Evolutionary conservation across 35 echinoderm and acorn worm species (phyloP).

Genomic region (Eucidaris tribuloides): DNA sequence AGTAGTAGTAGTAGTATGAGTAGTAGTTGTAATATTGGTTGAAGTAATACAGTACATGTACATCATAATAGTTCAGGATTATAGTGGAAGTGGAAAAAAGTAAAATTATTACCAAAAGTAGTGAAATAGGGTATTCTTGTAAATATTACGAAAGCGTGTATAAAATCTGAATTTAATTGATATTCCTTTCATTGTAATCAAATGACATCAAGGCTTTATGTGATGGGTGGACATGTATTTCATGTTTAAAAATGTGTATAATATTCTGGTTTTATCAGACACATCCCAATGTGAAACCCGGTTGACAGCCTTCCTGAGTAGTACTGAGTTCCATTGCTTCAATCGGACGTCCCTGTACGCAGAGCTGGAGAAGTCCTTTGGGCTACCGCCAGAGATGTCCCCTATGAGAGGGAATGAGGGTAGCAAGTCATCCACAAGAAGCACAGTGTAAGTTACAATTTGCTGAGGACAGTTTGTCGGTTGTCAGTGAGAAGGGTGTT

Average conservation of each 20-base stretch:
- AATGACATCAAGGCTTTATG: not conserved
- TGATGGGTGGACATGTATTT: not conserved
- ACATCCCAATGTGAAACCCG: constrained; percentile 46
- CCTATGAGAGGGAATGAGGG: not conserved
- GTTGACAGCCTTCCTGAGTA: constrained; percentile 67
- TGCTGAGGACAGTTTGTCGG: not conserved
- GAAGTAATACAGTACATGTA: not conserved
- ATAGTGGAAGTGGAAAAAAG: not conserved
- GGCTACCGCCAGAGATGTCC: constrained; percentile 37
- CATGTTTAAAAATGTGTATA: not conserved
- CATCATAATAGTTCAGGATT: not conserved
- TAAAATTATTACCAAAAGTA: not conserved
- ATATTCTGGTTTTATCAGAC: constrained; percentile 13
- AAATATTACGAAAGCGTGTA: not conserved
- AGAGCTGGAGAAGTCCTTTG: constrained; percentile 57
- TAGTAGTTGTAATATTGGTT: not conserved
- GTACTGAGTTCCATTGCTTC: constrained; percentile 83
- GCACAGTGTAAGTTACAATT: not conserved
- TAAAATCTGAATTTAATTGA: not conserved
- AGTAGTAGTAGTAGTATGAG: not conserved
- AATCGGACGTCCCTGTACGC: constrained; percentile 76
- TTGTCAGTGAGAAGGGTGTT: not conserved
- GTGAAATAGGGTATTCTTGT: not conserved
- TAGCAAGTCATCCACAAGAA: not conserved
- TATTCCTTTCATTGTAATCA: not conserved